phyloP scores from a whole-genome alignment of 2,888 invertebrate species.

The Dione juno region DNA sequence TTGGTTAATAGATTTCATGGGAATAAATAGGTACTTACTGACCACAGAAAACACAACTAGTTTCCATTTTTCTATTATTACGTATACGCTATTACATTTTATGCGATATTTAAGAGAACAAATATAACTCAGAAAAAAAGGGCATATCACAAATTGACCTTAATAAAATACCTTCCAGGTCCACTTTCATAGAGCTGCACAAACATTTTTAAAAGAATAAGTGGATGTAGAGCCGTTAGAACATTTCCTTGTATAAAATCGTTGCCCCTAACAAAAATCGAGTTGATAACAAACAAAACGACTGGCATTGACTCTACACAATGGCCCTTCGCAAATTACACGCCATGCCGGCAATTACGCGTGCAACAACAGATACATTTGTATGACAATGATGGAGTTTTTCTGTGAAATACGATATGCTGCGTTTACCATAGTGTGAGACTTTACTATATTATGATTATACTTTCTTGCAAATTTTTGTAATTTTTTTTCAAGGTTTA shows the following conservation, averaged over 20 bases:
- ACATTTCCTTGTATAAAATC: slow-evolving; percentile 28
- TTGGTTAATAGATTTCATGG: not conserved
- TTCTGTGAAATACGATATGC: slow-evolving; percentile 71
- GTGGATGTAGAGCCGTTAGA: slow-evolving; percentile 28
- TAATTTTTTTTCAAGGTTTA: not conserved
- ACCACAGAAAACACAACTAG: not conserved
- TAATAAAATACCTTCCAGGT: not conserved
- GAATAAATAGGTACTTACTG: not conserved
- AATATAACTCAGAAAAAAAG: not conserved
- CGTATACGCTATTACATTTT: not conserved
- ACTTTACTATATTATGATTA: slow-evolving; percentile 23
- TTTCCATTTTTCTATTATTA: too few relatives aligned
- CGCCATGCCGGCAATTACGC: slow-evolving; percentile 73
- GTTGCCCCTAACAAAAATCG: slow-evolving; percentile 39
- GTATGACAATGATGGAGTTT: slow-evolving; percentile 79
- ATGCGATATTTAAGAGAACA: not conserved
- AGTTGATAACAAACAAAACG: slow-evolving; percentile 55
- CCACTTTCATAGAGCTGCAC: not conserved
- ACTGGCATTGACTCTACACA: slow-evolving; percentile 64
- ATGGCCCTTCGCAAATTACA: slow-evolving; percentile 76
- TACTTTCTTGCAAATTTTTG: slow-evolving; percentile 3
- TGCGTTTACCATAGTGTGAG: slow-evolving; percentile 42
- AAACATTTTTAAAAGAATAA: slow-evolving; percentile 17
- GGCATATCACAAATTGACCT: not conserved
- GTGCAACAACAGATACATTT: slow-evolving; percentile 80